These are phyloP conservation scores for zebrafish (Danio rerio) DNA, from an alignment of 2,113 vertebrate species.

Conservation along the genomic window GRCz12tu NC_133198.1:32456501-32457000, in stretches of 20 bases:
- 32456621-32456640: constrained; percentile 99
- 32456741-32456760: neutral
- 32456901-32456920: constrained; percentile 97
- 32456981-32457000: constrained; percentile 97
- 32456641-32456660: constrained; percentile 99
- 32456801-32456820: constrained; percentile 94
- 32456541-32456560: neutral
- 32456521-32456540: neutral
- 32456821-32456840: constrained; percentile 93
- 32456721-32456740: neutral
- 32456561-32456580: constrained; percentile 98
- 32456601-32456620: constrained; percentile 97
- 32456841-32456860: constrained; percentile 99
- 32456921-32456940: constrained; percentile 98
- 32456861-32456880: constrained; percentile 94
- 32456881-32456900: constrained; percentile 98
- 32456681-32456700: constrained; percentile 98
- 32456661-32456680: constrained; percentile 97
- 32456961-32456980: constrained; percentile 97
- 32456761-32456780: constrained; percentile 57
- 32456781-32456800: constrained; percentile 99
- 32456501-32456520: neutral
- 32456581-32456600: constrained; percentile 98
- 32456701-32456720: neutral
- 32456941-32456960: constrained; percentile 98